Evolutionary conservation across 2,888 invertebrate species (phyloP).

Genomic region (Drosophila leonis): DNA sequence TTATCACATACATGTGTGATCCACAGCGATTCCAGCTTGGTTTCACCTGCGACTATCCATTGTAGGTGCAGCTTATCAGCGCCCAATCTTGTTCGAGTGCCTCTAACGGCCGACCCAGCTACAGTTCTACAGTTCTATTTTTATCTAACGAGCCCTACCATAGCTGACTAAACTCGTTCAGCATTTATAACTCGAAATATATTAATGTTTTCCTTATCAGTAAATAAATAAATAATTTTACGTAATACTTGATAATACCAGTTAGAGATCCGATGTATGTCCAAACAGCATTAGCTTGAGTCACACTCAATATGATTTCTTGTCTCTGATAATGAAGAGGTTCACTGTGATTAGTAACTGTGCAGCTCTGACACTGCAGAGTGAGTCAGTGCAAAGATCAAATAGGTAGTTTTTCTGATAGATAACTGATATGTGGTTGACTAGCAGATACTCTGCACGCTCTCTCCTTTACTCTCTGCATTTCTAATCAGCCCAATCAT

Average conservation of each 20-base stretch:
- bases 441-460: background rate
- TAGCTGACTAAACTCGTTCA: background rate
- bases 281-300: conserved; percentile 1
- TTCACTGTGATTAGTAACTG: conserved; percentile 6
- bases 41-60: background rate
- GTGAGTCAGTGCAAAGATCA: conserved; percentile 4
- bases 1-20: conserved; percentile 5
- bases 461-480: too few species aligned
- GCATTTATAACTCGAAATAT: background rate
- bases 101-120: background rate
- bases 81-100: background rate
- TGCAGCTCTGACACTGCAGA: background rate
- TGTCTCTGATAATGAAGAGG: background rate
- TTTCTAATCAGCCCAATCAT: background rate
- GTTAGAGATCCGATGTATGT: background rate
- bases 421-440: background rate
- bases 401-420: background rate
- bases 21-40: background rate
- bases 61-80: conserved; percentile 12
- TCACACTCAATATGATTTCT: conserved; percentile 8
- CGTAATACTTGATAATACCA: background rate
- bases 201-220: background rate
- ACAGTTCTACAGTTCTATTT: background rate
- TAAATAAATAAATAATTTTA: background rate
- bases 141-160: background rate